Conservation (phyloP, 2,888 invertebrate genomes). For the Eupithecia vulgata region DNA sequence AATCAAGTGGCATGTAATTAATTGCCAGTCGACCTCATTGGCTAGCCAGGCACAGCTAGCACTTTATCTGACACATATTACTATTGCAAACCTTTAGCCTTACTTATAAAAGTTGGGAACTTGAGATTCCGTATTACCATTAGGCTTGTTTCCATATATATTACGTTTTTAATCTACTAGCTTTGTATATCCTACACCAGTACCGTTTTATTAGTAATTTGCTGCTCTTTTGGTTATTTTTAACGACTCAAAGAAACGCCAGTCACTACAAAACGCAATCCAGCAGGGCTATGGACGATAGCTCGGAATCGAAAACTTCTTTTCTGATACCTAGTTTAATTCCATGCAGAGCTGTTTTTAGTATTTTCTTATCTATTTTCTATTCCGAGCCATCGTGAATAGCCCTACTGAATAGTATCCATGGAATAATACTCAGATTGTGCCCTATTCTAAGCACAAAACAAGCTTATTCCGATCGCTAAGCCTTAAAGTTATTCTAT, state of each 20-base stretch:
- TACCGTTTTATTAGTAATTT: too few species aligned
- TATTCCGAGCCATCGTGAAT: too few species aligned
- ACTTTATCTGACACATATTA: background rate
- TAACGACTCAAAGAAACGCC: background rate
- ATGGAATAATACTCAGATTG: background rate
- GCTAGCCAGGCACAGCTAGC: background rate
- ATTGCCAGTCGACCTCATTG: background rate
- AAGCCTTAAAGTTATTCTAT: background rate
- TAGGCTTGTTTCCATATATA: background rate
- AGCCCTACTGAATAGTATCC: background rate
- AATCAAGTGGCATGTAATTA: background rate
- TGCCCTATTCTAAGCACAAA: background rate
- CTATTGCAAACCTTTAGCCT: conserved; percentile 1
- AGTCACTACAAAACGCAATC: background rate
- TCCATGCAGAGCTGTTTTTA: too few species aligned
- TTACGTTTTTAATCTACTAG: background rate
- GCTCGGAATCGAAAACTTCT: too few species aligned
- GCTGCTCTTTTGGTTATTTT: background rate
- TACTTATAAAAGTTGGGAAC: background rate
- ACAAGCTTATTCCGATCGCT: background rate
- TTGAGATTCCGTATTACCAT: background rate
- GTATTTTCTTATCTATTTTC: too few species aligned
- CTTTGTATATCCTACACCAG: background rate
- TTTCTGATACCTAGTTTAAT: too few species aligned
- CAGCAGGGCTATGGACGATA: too few species aligned